Evolutionary conservation across 1,140 invertebrate species (phyloP), one percentile per base, ranked within the genome.

Genomic region (Trinorchestia longiramus): DNA sequence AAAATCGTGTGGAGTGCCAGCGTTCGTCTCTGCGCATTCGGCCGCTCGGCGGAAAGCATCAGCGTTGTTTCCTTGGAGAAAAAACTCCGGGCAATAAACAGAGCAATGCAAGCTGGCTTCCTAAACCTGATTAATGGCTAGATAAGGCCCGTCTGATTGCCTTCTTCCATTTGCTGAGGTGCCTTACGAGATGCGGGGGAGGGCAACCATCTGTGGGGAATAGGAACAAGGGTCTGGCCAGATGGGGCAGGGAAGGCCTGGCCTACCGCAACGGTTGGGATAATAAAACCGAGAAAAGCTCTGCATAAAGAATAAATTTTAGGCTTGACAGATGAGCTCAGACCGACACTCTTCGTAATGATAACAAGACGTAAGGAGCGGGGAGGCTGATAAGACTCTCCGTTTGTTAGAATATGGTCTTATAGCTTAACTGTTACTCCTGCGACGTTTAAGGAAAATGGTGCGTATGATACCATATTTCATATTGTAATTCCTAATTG

Each of bases 51-150:
- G 43, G 88, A 43, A 90, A 41, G 43, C 88, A 90, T 42, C 41
- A 28, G 43, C 43, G 88, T 90, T 90, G 88, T 90, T 90, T 43
- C 88, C 88, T 15, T 11, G 41, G 41, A 42, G 88, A 41, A 90
- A 43, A 90, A 90, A 90, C n/a, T 42, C 41, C 92, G 40, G 44
- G 92, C 92, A 94, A 94, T 94, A 94, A 94, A 94, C 43, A 94
- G 40, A 94, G 92, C 92, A 45, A 94, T 94, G 92, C 92, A 94
- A 47, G 92, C 92, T 45, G 44, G 43, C 92, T 44, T n/a, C 92
- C 92, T 94, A 94, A 94, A 94, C 92, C 92, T 94, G 92, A 94
- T 47, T 94, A 94, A 94, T 94, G 92, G 92, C 44, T 43, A 94
- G 92, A 94, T 94, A 94, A 94, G 43, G 44, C 36, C 92, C 92